Conservation (phyloP, 2,888 invertebrate species). For the Ennomos erosarius region DNA sequence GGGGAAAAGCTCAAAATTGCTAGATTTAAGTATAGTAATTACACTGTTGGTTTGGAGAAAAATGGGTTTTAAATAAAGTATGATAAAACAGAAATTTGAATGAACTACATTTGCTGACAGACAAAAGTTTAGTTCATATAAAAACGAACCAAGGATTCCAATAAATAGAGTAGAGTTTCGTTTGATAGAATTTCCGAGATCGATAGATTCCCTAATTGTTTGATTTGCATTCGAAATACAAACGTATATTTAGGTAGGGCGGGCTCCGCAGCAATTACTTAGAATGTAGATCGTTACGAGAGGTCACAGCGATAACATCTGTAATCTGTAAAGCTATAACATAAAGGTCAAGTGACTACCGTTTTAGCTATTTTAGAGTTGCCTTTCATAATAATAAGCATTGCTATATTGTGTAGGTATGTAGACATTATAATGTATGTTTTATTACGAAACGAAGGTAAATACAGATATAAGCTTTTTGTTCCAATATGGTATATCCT, state of each 20-base stretch:
- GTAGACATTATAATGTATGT: too few species aligned
- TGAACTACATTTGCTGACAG: conserved; percentile 3
- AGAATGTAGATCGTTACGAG: conserved; percentile 27
- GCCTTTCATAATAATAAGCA: conserved; percentile 2
- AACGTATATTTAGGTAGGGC: conserved; percentile 38
- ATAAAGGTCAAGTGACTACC: conserved; percentile 31
- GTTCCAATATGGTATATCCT: too few species aligned
- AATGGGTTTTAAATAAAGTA: conserved; percentile 25
- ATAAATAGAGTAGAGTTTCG: conserved; percentile 40
- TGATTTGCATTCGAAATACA: conserved; percentile 59
- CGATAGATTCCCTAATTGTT: conserved; percentile 55
- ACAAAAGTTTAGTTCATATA: neutral
- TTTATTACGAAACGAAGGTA: too few species aligned
- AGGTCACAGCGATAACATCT: conserved; percentile 31
- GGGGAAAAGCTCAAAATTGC: conserved; percentile 11
- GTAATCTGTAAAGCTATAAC: conserved; percentile 26
- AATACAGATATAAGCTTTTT: too few species aligned
- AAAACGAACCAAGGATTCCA: neutral
- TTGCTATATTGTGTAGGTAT: neutral
- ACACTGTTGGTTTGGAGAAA: neutral
- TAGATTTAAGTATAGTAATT: neutral
- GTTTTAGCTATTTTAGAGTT: conserved; percentile 15
- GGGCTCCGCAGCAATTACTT: conserved; percentile 35
- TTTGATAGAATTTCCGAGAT: conserved; percentile 30
- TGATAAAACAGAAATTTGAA: conserved; percentile 17